Evolutionary conservation across 1,140 invertebrate genomes (phyloP).

Genomic region (Drosophila orosa): DNA sequence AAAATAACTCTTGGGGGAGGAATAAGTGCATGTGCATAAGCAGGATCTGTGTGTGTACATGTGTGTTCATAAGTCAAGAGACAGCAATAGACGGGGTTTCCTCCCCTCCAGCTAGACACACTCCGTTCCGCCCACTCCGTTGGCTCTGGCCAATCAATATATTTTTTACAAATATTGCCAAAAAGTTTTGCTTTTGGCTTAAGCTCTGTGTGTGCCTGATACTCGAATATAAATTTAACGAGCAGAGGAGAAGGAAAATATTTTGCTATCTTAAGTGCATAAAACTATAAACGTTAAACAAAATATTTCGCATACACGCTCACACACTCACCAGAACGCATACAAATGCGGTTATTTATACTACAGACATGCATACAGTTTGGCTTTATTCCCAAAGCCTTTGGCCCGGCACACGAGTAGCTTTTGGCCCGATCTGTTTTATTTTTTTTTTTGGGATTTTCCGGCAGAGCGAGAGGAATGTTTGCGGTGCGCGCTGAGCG

Average conservation of each 20-base stretch:
- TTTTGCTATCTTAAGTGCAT: conserved; percentile 81
- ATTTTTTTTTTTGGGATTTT: conserved; percentile 10
- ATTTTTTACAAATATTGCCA: conserved; percentile 81
- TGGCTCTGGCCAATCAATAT: conserved; percentile 74
- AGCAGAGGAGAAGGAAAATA: conserved; percentile 64
- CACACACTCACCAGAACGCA: conserved; percentile 19
- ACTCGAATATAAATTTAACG: conserved; percentile 55
- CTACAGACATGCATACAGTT: conserved; percentile 56
- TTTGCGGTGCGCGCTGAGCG: conserved; percentile 70
- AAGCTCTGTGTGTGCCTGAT: conserved; percentile 53
- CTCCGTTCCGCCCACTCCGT: conserved; percentile 9
- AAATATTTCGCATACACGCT: conserved; percentile 71
- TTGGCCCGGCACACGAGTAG: conserved; percentile 64
- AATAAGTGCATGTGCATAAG: conserved; percentile 75
- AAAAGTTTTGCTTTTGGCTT: conserved; percentile 78
- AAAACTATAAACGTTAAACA: conserved; percentile 83
- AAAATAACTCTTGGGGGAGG: conserved; percentile 39
- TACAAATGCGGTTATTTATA: conserved; percentile 77
- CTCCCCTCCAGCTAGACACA: background rate
- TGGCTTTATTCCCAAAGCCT: conserved; percentile 76
- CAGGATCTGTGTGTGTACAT: conserved; percentile 37
- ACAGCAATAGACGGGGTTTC: background rate
- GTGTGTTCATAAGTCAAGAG: conserved; percentile 21
- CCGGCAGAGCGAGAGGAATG: conserved; percentile 21
- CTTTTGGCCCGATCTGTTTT: conserved; percentile 54